Conservation (phyloP, 2,888 invertebrate genomes). For the Tachina grossa region DNA sequence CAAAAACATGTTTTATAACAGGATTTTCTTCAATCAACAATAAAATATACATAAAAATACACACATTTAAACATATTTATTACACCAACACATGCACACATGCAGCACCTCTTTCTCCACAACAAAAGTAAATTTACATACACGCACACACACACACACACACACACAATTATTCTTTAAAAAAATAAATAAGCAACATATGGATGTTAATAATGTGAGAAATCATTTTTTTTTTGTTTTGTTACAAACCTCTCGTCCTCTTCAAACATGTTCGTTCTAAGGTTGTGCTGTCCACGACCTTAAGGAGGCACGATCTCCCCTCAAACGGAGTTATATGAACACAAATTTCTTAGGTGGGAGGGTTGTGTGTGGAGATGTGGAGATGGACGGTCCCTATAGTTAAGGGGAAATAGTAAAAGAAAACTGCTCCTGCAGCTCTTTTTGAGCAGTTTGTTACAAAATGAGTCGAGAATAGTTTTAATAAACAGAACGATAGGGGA, state of each 20-base stretch:
- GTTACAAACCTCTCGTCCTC: background rate
- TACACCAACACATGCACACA: background rate
- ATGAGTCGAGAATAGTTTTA: background rate
- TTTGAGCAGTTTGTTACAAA: background rate
- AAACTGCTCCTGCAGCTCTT: background rate
- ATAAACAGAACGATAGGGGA: background rate
- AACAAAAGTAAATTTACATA: background rate
- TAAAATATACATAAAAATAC: conserved; percentile 17
- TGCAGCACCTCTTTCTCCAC: background rate
- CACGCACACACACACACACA: background rate
- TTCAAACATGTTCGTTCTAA: conserved; percentile 14
- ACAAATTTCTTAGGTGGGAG: background rate
- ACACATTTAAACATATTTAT: background rate
- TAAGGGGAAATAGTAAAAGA: background rate
- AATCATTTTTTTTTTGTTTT: conserved; percentile 13
- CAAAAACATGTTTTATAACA: conserved; percentile 47
- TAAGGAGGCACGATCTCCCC: background rate
- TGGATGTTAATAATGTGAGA: conserved; percentile 50
- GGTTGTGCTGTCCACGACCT: background rate
- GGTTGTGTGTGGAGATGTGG: background rate
- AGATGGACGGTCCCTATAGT: background rate
- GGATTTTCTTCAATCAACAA: conserved; percentile 50
- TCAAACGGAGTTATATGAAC: background rate
- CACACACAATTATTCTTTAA: background rate
- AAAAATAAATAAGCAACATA: conserved; percentile 45